phyloP scores from a whole-genome alignment of 2,888 invertebrate species.

The Plagodis pulveraria region DNA sequence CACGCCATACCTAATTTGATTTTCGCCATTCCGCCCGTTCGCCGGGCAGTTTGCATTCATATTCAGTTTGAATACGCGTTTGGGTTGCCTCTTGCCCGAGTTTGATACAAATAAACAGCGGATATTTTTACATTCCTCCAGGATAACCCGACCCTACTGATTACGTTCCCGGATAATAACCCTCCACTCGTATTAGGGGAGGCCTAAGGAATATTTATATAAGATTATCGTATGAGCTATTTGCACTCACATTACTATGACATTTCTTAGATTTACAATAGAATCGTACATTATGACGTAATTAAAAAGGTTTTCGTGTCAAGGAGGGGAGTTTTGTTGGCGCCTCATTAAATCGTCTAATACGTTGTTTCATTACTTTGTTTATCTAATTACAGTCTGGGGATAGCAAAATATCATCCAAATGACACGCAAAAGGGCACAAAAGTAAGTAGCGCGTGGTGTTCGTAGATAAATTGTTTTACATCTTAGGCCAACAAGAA shows the following conservation, averaged over 20 bases:
- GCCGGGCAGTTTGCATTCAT: slow-evolving; percentile 84
- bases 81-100: slow-evolving; percentile 79
- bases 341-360: slow-evolving; percentile 35
- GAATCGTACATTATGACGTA: slow-evolving; percentile 18
- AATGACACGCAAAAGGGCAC: slow-evolving; percentile 69
- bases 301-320: slow-evolving; percentile 22
- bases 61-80: slow-evolving; percentile 83
- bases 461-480: slow-evolving; percentile 58
- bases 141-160: slow-evolving; percentile 82
- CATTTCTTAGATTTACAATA: slow-evolving; percentile 25
- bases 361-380: slow-evolving; percentile 52
- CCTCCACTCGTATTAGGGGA: slow-evolving; percentile 61
- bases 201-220: slow-evolving; percentile 69
- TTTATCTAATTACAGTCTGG: slow-evolving; percentile 66
- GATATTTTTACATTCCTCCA: slow-evolving; percentile 83
- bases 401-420: slow-evolving; percentile 64
- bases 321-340: slow-evolving; percentile 13
- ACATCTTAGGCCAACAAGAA: slow-evolving; percentile 62
- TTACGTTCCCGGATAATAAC: slow-evolving; percentile 81
- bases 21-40: slow-evolving; percentile 82
- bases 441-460: slow-evolving; percentile 50
- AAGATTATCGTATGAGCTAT: slow-evolving; percentile 58
- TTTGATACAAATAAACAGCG: slow-evolving; percentile 84
- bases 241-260: slow-evolving; percentile 42
- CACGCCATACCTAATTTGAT: slow-evolving; percentile 85